Conservation (phyloP, 2,797 vertebrate species). For the Podarcis lilfordi region DNA sequence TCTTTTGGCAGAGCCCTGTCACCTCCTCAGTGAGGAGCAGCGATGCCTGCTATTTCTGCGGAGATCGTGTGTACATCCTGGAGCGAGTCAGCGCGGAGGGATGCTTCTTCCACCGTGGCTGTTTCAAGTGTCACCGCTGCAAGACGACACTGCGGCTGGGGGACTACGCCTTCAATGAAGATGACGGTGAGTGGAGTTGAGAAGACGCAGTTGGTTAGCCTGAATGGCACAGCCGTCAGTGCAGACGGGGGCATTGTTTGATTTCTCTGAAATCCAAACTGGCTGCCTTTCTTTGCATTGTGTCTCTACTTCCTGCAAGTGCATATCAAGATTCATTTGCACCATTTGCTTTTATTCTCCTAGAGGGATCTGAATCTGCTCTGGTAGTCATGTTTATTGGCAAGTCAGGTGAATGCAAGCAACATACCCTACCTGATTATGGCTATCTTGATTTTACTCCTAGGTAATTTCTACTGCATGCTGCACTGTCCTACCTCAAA, state of each 20-base stretch:
- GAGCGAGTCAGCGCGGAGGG: slow-evolving; percentile 89
- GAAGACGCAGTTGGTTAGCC: background rate
- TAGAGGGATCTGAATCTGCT: background rate
- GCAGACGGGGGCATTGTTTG: background rate
- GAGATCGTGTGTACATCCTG: slow-evolving; percentile 85
- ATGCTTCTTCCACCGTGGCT: slow-evolving; percentile 92
- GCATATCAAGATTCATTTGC: background rate
- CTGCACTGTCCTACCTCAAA: slow-evolving; percentile 64
- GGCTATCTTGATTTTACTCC: background rate
- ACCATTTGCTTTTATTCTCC: background rate
- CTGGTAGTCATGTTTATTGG: background rate
- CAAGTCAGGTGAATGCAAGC: background rate
- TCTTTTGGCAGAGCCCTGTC: background rate
- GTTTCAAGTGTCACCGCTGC: slow-evolving; percentile 88
- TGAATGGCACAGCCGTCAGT: background rate
- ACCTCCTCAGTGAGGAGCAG: slow-evolving; percentile 60
- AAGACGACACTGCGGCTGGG: slow-evolving; percentile 87
- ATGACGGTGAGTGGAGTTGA: slow-evolving; percentile 79
- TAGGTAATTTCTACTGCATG: slow-evolving; percentile 78
- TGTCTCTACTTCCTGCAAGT: background rate
- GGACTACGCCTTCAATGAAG: slow-evolving; percentile 82
- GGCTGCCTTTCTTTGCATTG: background rate
- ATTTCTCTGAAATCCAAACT: background rate
- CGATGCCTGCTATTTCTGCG: slow-evolving; percentile 89
- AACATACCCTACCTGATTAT: background rate